Base-by-base conservation (phyloP, 2,888 invertebrate genomes). In the Aelia acuminata region DNA sequence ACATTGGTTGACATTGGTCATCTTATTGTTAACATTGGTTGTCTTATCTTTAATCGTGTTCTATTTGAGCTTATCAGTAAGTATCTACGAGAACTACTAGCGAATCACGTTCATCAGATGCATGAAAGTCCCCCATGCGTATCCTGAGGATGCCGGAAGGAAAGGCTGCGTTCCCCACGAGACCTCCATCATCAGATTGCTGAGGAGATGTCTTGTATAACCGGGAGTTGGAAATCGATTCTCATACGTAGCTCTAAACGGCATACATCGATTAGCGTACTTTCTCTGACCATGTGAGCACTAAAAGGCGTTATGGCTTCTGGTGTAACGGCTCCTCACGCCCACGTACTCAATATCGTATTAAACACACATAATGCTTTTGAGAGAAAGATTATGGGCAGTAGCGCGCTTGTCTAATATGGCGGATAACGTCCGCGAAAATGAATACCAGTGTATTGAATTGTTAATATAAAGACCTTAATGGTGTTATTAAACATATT, bases 291-390 rank as follows among this genome's bases (percentile, higher is more conserved):
- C 57, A 57, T 57, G 26, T 8, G 57, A 57, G n/a, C 53, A 53
- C 53, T n/a, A n/a, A 53, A n/a, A 53, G 57, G 57, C 15, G 57
- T 57, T 57, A 57, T 57, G 26, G 26, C 57, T 57, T 57, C 57
- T 7, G 26, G 26, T 26, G 26, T 57, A 26, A 57, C 57, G 26
- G 26, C 57, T 13, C 3, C 57, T 26, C 57, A 57, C 57, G 57
- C 57, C 57, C 57, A 57, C 57, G 57, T 57, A 57, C 57, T 57
- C 26, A 57, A n/a, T 15, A 26, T 26, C 26, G 57, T 26, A 57
- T 57, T 57, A 31, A 57, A 57, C 57, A 57, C 57, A 57, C 57
- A 26, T 26, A 57, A 57, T 26, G 57, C 57, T 57, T 57, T 10
- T 57, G 11, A 2, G 22, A 26, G 57, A 1, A 57, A 57, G 8